Evolutionary conservation across 92 coral and sea anemone genomes (phyloP), one percentile per base, ranked within the genome.

Genomic region (Epizoanthus scotinus): DNA sequence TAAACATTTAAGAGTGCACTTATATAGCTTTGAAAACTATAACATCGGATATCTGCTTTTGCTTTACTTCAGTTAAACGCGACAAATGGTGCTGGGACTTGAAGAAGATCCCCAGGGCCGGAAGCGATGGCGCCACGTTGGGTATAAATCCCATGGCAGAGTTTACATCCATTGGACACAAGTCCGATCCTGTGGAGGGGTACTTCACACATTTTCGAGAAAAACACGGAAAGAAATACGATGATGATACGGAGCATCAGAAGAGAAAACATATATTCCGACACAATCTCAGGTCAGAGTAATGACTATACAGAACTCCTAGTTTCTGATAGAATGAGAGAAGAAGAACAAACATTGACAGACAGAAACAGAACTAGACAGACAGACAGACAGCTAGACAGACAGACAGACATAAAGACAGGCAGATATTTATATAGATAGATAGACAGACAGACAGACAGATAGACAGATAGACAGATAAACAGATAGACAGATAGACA

Each of bases 71-170:
- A 92, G 97, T 92, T 29, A 78, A 26, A 8, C 94, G 88, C 67
- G 97, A 92, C 90, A 90, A 90, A 25, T 92, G 97, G 97, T 92
- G 97, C 67, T 92, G 97, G 97, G 93, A 92, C 81, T 85, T 88
- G 7, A 86, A 85, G 27, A 90, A 90, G 89, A 55, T 91, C 38
- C 20, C 88, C 19, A 77, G 47, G 24, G 40, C 40, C 40, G 90
- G 90, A 8, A 70, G 83, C 56, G 90, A 90, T 29, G 91, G 90
- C 21, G 90, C 91, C 0, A 72, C 90, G 2, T 13, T 83, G 54
- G 79, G 92, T 22, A 47, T 95, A 8, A 95, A 95, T 56, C 98
- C 98, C 3, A 93, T 95, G 98, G 90, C 88, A 31, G 98, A 95
- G 78, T 93, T 90, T 60, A 78, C 94, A 19, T 64, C 77, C 57